phyloP scores from a whole-genome alignment of 2,797 vertebrate species.

The Alca torda region DNA sequence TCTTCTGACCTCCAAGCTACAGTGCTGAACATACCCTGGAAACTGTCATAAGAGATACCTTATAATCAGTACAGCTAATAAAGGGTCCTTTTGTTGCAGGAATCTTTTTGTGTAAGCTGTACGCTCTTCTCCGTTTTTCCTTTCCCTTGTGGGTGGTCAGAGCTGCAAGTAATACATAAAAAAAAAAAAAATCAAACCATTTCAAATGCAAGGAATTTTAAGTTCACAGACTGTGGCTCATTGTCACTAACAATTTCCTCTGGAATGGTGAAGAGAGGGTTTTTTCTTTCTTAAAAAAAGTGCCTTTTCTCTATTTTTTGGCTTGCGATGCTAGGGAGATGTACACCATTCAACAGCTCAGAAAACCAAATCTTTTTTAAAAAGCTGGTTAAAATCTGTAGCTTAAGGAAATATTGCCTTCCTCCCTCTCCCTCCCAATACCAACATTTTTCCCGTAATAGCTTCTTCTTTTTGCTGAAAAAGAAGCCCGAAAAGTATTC shows the following conservation, averaged over 20 bases:
- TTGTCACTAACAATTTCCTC: constrained; percentile 48
- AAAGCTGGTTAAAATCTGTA: background rate
- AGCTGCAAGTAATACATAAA: constrained; percentile 1
- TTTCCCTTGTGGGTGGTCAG: constrained; percentile 46
- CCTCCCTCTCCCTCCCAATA: background rate
- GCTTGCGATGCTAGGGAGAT: background rate
- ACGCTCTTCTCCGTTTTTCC: background rate
- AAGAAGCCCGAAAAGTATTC: background rate
- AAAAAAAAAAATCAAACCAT: background rate
- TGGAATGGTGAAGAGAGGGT: background rate
- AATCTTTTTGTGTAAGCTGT: background rate
- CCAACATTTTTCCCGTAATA: background rate
- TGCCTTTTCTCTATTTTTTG: background rate
- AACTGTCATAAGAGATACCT: background rate
- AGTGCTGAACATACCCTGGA: background rate
- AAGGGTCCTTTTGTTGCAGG: background rate
- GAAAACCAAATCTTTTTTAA: background rate
- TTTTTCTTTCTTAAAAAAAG: background rate
- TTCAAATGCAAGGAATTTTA: constrained; percentile 57
- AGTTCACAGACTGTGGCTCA: constrained; percentile 12
- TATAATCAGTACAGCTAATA: background rate
- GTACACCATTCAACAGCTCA: background rate
- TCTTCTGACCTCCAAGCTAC: background rate
- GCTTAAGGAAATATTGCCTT: background rate
- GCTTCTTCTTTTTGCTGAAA: background rate